A percentile compares a stretch with the other conserved stretches of the same genome.
Evolutionary conservation across 2,888 invertebrate genomes (phyloP).

Genomic region (Protophormia terraenovae): DNA sequence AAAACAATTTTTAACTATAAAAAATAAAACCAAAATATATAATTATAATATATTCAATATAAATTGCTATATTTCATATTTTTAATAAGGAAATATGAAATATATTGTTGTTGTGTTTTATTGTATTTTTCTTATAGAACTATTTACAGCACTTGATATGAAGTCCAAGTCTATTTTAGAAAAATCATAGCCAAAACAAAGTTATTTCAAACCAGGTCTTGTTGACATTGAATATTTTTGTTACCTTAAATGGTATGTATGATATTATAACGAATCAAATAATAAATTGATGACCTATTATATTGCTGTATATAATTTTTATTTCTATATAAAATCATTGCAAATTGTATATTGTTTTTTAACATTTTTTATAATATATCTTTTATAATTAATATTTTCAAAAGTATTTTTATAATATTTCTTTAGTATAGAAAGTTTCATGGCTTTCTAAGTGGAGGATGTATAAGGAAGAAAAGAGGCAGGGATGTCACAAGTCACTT

Average conservation of each 20-base stretch:
- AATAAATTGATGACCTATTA: background rate
- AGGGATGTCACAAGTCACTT: background rate
- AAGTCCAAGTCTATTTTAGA: slow-evolving; percentile 9
- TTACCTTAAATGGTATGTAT: slow-evolving; percentile 64
- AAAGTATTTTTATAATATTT: slow-evolving; percentile 59
- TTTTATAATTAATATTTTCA: background rate
- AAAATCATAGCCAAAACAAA: background rate
- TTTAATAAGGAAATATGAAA: slow-evolving; percentile 53
- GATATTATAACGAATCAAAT: slow-evolving; percentile 7
- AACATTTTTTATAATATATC: slow-evolving; percentile 9
- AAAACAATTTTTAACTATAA: slow-evolving; percentile 52
- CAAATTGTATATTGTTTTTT: background rate
- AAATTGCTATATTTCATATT: slow-evolving; percentile 60
- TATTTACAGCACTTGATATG: slow-evolving; percentile 45
- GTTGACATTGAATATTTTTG: slow-evolving; percentile 11
- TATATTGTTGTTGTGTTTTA: slow-evolving; percentile 54
- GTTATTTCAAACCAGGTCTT: background rate
- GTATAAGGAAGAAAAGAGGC: background rate
- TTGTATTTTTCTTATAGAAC: slow-evolving; percentile 47
- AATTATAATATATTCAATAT: slow-evolving; percentile 39
- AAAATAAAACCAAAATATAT: slow-evolving; percentile 54
- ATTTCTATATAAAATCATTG: slow-evolving; percentile 15
- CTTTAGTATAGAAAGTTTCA: slow-evolving; percentile 54
- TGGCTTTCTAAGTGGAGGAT: slow-evolving; percentile 32
- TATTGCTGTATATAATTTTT: slow-evolving; percentile 13